A percentile compares a stretch with the other conserved stretches of the same genome.
Conservation (phyloP, 2,113 vertebrate genomes). For the Irena cyanogastra region DNA sequence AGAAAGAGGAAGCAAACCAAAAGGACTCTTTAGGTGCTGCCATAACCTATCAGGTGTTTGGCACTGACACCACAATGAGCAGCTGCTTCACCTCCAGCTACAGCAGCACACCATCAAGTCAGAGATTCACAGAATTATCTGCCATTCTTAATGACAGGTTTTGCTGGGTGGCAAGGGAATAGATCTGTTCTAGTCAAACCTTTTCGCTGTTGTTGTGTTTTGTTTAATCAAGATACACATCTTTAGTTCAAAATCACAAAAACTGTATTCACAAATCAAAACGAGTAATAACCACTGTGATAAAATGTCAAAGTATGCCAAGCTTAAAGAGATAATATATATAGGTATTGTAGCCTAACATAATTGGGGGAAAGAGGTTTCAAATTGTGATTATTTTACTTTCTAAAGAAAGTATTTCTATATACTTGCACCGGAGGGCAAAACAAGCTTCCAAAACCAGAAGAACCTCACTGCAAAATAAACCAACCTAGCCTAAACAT, state of each 20-base stretch:
- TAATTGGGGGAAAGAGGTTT: not conserved
- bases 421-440: not conserved
- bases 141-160: not conserved
- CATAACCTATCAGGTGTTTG: not conserved
- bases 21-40: not conserved
- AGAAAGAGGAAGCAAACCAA: not conserved
- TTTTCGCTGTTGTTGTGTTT: not conserved
- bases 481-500: not conserved
- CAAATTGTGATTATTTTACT: not conserved
- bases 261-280: not conserved
- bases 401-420: not conserved
- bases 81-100: not conserved
- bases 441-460: slow-evolving; percentile 1
- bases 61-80: not conserved
- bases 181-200: not conserved
- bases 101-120: not conserved
- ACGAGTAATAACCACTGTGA: not conserved
- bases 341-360: not conserved
- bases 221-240: not conserved
- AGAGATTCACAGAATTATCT: not conserved
- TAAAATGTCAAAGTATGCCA: not conserved
- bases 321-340: not conserved
- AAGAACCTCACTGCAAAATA: not conserved
- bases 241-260: not conserved
- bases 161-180: not conserved